Percentiles rank a stretch among this genome's conserved stretches.
These are phyloP conservation scores for Coelinius sp. DNA, from an alignment of 2,888 invertebrate species.

Conservation along the genomic window DNA sequence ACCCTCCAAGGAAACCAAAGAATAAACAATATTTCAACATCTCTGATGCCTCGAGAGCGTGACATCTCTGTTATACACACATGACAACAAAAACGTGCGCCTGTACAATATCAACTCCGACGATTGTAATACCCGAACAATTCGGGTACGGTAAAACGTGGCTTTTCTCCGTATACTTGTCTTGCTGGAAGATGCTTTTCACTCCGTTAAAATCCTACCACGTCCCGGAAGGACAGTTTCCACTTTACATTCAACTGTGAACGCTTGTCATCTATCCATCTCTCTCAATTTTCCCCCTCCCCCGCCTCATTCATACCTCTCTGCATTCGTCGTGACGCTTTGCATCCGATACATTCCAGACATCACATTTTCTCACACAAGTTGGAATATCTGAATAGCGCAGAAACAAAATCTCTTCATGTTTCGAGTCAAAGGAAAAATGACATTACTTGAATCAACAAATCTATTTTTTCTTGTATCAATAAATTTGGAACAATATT, in stretches of 20 bases:
- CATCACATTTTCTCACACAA: not conserved
- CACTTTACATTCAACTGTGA: slow-evolving; percentile 41
- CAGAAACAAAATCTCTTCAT: not conserved
- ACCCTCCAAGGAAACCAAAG: not conserved
- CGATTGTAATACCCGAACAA: slow-evolving; percentile 12
- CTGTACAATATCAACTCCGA: slow-evolving; percentile 14
- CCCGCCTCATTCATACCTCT: not conserved
- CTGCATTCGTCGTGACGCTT: not conserved
- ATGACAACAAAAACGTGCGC: slow-evolving; percentile 29
- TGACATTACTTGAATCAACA: not conserved
- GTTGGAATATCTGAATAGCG: slow-evolving; percentile 9
- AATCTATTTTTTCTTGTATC: not conserved
- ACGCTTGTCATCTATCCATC: not conserved
- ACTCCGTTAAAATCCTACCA: slow-evolving; percentile 42
- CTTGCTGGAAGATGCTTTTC: slow-evolving; percentile 41
- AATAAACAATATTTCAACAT: slow-evolving; percentile 14
- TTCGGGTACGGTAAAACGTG: slow-evolving; percentile 31
- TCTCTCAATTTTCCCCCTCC: not conserved
- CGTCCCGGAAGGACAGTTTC: slow-evolving; percentile 45
- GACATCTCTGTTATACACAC: not conserved
- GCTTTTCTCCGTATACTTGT: slow-evolving; percentile 47
- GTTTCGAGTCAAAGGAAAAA: too few relatives aligned
- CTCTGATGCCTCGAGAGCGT: not conserved
- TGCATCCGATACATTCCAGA: slow-evolving; percentile 6
- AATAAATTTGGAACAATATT: too few relatives aligned